Percentiles rank a stretch among this genome's conserved stretches.
Evolutionary conservation across 2,888 invertebrate genomes (phyloP).

Genomic region (Sinelater perroti): DNA sequence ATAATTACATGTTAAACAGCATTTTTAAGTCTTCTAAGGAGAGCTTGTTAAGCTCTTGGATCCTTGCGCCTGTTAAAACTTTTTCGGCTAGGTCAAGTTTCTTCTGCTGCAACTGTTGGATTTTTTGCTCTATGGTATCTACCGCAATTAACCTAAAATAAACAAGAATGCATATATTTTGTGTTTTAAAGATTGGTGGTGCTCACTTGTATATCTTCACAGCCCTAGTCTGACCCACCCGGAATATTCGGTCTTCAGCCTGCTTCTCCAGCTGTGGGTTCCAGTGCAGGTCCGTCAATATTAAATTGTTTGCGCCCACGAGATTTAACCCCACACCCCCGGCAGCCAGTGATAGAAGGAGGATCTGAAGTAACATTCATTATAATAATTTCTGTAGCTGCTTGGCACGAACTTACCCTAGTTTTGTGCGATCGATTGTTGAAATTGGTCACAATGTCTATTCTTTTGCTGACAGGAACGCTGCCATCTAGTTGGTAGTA

Average conservation of each 20-base stretch:
- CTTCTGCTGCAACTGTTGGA: conserved; percentile 79
- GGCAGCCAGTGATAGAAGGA: conserved; percentile 89
- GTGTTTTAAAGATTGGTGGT: conserved; percentile 10
- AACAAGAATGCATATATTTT: conserved; percentile 6
- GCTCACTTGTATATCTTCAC: conserved; percentile 84
- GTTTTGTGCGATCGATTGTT: conserved; percentile 70
- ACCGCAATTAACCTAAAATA: conserved; percentile 77
- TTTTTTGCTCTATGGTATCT: conserved; percentile 89
- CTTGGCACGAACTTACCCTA: conserved; percentile 65
- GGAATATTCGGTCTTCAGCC: conserved; percentile 92
- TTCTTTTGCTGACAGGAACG: conserved; percentile 76
- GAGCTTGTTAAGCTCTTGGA: conserved; percentile 72
- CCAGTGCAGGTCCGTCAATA: conserved; percentile 94
- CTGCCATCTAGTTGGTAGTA: conserved; percentile 78
- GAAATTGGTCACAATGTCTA: conserved; percentile 74
- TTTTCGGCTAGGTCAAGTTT: conserved; percentile 81
- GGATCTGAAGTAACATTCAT: conserved; percentile 61
- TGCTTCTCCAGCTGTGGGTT: conserved; percentile 96
- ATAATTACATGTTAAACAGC: conserved; percentile 66
- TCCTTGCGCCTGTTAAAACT: conserved; percentile 77
- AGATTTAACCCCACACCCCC: conserved; percentile 96
- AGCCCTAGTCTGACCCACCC: conserved; percentile 85
- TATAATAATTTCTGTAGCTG: neutral
- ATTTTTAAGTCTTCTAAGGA: conserved; percentile 81
- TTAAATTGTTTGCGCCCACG: conserved; percentile 89